Base-by-base conservation (phyloP, 1,140 invertebrate species). In the Oryctes rhinoceros region DNA sequence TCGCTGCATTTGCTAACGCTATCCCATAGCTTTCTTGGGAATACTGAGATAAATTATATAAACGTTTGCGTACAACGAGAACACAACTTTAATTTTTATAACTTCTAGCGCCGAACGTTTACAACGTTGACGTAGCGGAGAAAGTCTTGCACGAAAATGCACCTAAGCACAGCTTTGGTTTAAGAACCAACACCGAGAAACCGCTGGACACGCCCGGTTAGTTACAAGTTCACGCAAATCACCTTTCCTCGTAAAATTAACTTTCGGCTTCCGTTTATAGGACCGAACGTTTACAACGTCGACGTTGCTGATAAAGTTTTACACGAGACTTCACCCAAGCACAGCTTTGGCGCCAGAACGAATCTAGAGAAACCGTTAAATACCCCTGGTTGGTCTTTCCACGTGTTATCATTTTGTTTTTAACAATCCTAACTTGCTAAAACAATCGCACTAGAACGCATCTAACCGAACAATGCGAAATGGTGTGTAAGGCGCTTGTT, bases 111-210 rank as follows among this genome's bases (percentile, higher is more conserved):
- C 90, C 95, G 82, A 90, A 95, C 86, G 89, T 92, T 85, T 91
- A 96, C 89, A 89, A 91, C 87, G 93, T 94, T 5, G 92, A 95
- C 83, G 93, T 91, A 83, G 90, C 91, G 39, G 92, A 92, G 81
- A 91, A 91, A 84, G 85, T 91, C 11, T 88, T 93, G 37, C 88
- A 90, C 62, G 91, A 92, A 75, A 90, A 88, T 78, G 90, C 91
- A 4, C 95, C 95, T 15, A 90, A 91, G 81, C 96, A 93, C 87
- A 90, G 91, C 78, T 94, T 95, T 86, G 92, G 94, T 83, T 84
- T 87, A 24, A 93, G 93, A 86, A 89, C 90, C 86, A 82, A 92
- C 48, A 82, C 85, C 7, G 85, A 89, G 80, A 92, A 89, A 87
- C 82, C 84, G 83, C 86, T 88, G 48, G 88, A 89, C 74, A 91